Evolutionary conservation across 2,113 vertebrate genomes (phyloP).

Genomic region (Percina caprodes): DNA sequence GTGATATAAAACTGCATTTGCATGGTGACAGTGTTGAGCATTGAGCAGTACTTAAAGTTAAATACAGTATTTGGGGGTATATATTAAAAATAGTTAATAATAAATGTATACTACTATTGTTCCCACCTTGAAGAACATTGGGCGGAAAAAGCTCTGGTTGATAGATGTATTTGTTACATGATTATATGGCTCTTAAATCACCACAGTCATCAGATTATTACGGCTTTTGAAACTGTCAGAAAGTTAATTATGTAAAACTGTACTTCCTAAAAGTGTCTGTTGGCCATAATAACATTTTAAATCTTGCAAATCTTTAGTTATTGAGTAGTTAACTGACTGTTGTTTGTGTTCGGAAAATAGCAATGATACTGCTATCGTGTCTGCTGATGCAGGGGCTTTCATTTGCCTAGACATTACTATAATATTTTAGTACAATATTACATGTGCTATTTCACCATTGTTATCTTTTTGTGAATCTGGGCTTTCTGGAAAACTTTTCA

Average conservation of each 20-base stretch:
- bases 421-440: background rate
- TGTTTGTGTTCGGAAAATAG: background rate
- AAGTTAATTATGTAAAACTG: background rate
- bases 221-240: background rate
- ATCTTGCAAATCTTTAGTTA: background rate
- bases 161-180: background rate
- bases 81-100: no score
- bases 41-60: no score
- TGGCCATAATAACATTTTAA: background rate
- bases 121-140: no score
- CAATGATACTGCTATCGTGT: background rate
- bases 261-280: background rate
- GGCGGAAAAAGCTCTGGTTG: no score
- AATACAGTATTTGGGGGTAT: no score
- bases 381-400: background rate
- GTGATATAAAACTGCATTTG: background rate
- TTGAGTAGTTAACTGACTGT: background rate
- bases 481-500: background rate
- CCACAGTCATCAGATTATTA: background rate
- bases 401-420: background rate
- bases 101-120: no score
- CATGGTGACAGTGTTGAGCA: background rate
- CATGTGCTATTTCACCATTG: background rate
- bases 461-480: conserved; percentile 3
- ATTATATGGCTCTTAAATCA: background rate